Base-by-base conservation (phyloP, 1,140 invertebrate species). In the Drosophila auraria region DNA sequence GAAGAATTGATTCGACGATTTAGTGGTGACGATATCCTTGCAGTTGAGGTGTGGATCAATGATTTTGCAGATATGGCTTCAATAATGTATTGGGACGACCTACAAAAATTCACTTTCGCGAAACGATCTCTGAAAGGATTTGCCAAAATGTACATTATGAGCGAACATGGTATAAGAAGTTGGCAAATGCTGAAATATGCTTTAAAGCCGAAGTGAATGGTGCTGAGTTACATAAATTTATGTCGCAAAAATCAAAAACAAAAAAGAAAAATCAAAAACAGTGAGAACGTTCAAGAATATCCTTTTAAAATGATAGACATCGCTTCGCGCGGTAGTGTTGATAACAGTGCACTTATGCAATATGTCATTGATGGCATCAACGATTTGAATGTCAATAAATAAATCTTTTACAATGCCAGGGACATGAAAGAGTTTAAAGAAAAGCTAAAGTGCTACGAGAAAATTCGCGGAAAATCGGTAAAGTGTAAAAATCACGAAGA, bases 71-170 rank as follows among this genome's bases (percentile, higher is more conserved):
- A 75, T 8, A 61, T 53, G 17, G 25, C 50, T 30, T 49, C 8
- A 6, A 38, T 68, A 1, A 75, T 63, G 72, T 42, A 68, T 27
- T 75, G 65, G 65, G 59, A 64, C 30, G 51, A 63, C 12, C 62
- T 70, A 11, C 59, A 76, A 33, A 76, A 51, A 11, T 54, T 54
- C 2, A 30, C 33, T 5, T 54, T 54, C 27, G 27, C 51, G 9
- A 53, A 53, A 33, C 50, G 27, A 25, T 53, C 50, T 11, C 50
- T 54, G 25, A 54, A 25, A 25, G 25, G 25, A 25, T 5, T 25
- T 25, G 5, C 25, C 25, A 25, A 25, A 25, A 25, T 25, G 25
- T 25, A 25, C 25, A 25, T 25, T 25, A 25, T 36, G 30, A 27
- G 25, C n/a, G 9, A 25, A 25, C 25, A 3, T 2, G 2, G 30